These are phyloP conservation scores for Aleiodes sp. DNA, from an alignment of 1,140 invertebrate species.

Conservation along the genomic window DNA sequence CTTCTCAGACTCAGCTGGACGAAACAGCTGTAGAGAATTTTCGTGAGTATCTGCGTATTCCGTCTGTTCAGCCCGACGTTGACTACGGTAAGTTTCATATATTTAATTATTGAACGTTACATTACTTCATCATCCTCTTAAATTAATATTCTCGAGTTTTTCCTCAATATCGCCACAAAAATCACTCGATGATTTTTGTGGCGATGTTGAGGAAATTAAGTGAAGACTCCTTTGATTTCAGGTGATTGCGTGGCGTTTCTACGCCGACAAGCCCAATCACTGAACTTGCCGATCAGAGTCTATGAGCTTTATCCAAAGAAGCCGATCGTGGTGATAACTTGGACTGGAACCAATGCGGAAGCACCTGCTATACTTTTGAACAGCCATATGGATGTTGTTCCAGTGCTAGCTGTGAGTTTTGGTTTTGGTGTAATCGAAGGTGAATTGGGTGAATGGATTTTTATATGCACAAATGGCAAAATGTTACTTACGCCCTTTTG, in stretches of 20 bases:
- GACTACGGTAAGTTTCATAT: constrained; percentile 77
- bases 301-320: constrained; percentile 71
- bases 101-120: background rate
- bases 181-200: too few relatives aligned
- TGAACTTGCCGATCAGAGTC: constrained; percentile 73
- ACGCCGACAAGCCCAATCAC: constrained; percentile 71
- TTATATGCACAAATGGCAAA: too few relatives aligned
- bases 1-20: constrained; percentile 55
- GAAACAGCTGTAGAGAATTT: constrained; percentile 78
- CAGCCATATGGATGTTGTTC: constrained; percentile 96
- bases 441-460: background rate
- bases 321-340: constrained; percentile 85
- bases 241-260: constrained; percentile 79
- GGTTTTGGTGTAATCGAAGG: background rate
- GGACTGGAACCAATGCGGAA: constrained; percentile 76
- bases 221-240: too few relatives aligned
- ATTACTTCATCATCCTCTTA: too few relatives aligned
- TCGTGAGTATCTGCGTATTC: constrained; percentile 80
- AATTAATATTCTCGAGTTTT: too few relatives aligned
- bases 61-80: constrained; percentile 83
- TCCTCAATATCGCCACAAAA: too few relatives aligned
- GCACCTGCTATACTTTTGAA: constrained; percentile 84
- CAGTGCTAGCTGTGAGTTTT: constrained; percentile 79
- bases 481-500: too few relatives aligned
- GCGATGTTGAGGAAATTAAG: too few relatives aligned